Evolutionary conservation across 2,797 vertebrate genomes (phyloP), one percentile per base, ranked within the genome.

Genomic region (Gouania willdenowi): DNA sequence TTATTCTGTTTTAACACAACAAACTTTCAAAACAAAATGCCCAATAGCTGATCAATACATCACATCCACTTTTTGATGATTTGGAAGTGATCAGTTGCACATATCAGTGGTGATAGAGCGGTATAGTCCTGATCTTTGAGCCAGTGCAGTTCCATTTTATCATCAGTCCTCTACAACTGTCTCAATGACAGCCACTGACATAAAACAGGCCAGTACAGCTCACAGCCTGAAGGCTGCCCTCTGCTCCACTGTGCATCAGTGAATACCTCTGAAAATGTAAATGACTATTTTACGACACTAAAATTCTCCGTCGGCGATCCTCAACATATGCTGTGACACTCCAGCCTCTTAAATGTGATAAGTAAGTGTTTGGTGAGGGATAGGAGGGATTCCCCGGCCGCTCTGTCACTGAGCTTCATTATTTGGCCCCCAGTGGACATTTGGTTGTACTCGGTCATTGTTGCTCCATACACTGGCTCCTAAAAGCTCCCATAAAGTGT

Each of bases 401-500:
- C 72, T 71, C 39, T 21, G 49, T 19, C 47, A 58, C 63, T 23
- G 69, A 49, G 56, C 52, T 27, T 65, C 68, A 58, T 51, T 66
- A 67, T n/a, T 59, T 62, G 6, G 69, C 75, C 73, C 79, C 78
- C 76, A 71, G 79, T 73, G 75, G 81, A 78, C 62, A 58, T 59
- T 74, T 53, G 25, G 72, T 67, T 66, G 68, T 52, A 71, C 66
- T 73, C 36, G 62, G 69, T 64, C 64, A 71, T 43, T 32, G 53
- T 71, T 70, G 49, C 36, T 50, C 47, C 44, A 56, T 26, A 57
- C 54, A 25, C 38, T 36, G 57, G 54, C 53, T 33, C n/a, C 77
- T 82, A 83, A 79, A 68, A 60, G 60, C 51, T 65, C 53, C 71
- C 21, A 75, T 86, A 82, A 84, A 86, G 79, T 68, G 65, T 55